These are phyloP conservation scores for Synanthedon andrenaeformis DNA, from an alignment of 2,888 invertebrate genomes.

Conservation along the genomic window DNA sequence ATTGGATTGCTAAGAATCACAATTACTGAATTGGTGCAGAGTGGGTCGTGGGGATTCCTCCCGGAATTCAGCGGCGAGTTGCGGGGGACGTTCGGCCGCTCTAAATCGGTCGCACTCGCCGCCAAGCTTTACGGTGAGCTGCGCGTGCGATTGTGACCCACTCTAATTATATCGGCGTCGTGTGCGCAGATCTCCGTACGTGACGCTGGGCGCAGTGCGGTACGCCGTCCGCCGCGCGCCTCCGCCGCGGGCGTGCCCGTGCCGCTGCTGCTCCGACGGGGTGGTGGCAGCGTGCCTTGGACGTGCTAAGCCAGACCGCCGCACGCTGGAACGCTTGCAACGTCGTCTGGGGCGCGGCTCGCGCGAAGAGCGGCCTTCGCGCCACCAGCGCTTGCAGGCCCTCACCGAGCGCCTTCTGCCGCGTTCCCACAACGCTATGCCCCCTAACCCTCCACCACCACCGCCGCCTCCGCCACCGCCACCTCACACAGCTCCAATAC, in stretches of 20 bases:
- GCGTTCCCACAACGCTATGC: constrained; percentile 33
- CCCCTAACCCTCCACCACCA: constrained; percentile 30
- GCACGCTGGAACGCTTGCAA: constrained; percentile 86
- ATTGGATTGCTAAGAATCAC: constrained; percentile 14
- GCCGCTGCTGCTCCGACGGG: constrained; percentile 70
- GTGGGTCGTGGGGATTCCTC: constrained; percentile 64
- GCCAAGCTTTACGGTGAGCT: constrained; percentile 50
- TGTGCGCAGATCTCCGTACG: constrained; percentile 67
- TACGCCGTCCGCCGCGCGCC: constrained; percentile 77
- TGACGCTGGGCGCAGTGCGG: constrained; percentile 78
- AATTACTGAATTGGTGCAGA: constrained; percentile 41
- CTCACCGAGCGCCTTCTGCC: constrained; percentile 83
- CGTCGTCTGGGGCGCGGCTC: constrained; percentile 77
- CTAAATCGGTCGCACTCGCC: constrained; percentile 65
- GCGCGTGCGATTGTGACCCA: constrained; percentile 31
- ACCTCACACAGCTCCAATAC: constrained; percentile 65
- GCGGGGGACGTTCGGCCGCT: constrained; percentile 52
- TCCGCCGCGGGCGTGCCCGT: constrained; percentile 69
- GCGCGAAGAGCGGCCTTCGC: constrained; percentile 63
- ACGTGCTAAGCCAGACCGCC: constrained; percentile 66
- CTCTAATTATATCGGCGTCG: constrained; percentile 38
- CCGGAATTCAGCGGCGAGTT: constrained; percentile 53
- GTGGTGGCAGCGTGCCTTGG: constrained; percentile 66
- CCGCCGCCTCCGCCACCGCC: constrained; percentile 52
- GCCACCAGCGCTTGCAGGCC: constrained; percentile 81